Conservation (phyloP, 2,888 invertebrate species). For the Lapara coniferarum region DNA sequence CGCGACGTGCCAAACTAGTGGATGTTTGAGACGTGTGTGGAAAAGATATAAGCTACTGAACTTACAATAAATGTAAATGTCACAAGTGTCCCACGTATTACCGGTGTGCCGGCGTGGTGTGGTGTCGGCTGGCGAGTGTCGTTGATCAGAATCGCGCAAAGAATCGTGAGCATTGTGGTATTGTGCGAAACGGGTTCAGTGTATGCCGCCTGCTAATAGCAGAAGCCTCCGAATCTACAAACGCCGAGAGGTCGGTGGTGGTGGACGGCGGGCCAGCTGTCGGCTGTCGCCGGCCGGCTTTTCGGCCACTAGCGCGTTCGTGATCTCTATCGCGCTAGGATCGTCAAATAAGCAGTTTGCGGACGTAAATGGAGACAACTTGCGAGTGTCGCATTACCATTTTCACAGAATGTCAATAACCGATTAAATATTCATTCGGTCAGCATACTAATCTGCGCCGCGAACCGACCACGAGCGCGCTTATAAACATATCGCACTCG, state of each 20-base stretch:
- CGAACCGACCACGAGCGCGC: constrained; percentile 16
- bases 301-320: constrained; percentile 44
- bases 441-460: constrained; percentile 41
- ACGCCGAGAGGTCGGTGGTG: constrained; percentile 42
- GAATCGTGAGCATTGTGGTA: constrained; percentile 68
- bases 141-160: constrained; percentile 66
- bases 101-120: constrained; percentile 60
- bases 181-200: constrained; percentile 72
- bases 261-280: constrained; percentile 29
- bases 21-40: constrained; percentile 61
- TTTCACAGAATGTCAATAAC: constrained; percentile 64
- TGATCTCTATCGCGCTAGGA: constrained; percentile 53
- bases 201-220: constrained; percentile 50
- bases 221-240: constrained; percentile 67
- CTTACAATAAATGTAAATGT: constrained; percentile 76
- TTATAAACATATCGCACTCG: constrained; percentile 28
- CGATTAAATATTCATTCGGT: constrained; percentile 61
- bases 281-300: constrained; percentile 56
- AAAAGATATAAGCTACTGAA: constrained; percentile 63
- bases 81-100: constrained; percentile 64
- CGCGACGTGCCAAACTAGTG: constrained; percentile 77
- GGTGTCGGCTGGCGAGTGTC: constrained; percentile 65
- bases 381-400: constrained; percentile 66
- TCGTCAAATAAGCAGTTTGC: constrained; percentile 57
- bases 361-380: constrained; percentile 57